These are phyloP conservation scores for Cheiracanthium punctorium DNA, from an alignment of 2,888 invertebrate genomes.

Conservation along the genomic window DNA sequence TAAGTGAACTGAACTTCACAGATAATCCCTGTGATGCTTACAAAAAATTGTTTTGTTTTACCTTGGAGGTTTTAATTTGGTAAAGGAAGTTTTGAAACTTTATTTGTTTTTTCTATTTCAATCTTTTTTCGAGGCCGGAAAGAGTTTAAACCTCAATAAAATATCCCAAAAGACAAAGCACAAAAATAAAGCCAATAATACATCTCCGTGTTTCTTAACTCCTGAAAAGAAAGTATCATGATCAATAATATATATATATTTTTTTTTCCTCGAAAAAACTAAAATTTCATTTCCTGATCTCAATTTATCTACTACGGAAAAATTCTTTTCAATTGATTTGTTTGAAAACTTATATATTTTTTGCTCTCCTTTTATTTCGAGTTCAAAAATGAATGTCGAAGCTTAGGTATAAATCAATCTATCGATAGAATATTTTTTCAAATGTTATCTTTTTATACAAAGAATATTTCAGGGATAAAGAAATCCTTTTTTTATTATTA, in stretches of 20 bases:
- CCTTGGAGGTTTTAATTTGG: too few relatives aligned
- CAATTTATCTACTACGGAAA: neutral
- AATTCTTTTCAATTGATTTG: slow-evolving; percentile 6
- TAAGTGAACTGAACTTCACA: too few relatives aligned
- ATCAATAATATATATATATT: neutral
- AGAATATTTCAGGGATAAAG: too few relatives aligned
- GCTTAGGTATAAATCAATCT: neutral
- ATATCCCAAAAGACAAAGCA: neutral
- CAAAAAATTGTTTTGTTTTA: too few relatives aligned
- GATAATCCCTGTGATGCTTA: too few relatives aligned
- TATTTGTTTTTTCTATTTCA: too few relatives aligned
- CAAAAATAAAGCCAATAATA: neutral
- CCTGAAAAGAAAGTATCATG: neutral
- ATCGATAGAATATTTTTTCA: neutral
- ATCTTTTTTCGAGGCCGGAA: neutral
- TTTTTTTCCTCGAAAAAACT: neutral
- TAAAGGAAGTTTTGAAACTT: too few relatives aligned
- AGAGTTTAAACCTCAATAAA: neutral
- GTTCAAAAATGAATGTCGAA: neutral
- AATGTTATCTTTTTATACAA: too few relatives aligned
- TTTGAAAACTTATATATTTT: neutral
- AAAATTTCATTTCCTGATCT: neutral
- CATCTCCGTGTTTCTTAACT: neutral
- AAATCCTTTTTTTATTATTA: too few relatives aligned
- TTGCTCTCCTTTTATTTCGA: neutral